Evolutionary conservation across 2,797 vertebrate species (phyloP), one percentile per base, ranked within the genome.

Genomic region (Microtus californicus): DNA sequence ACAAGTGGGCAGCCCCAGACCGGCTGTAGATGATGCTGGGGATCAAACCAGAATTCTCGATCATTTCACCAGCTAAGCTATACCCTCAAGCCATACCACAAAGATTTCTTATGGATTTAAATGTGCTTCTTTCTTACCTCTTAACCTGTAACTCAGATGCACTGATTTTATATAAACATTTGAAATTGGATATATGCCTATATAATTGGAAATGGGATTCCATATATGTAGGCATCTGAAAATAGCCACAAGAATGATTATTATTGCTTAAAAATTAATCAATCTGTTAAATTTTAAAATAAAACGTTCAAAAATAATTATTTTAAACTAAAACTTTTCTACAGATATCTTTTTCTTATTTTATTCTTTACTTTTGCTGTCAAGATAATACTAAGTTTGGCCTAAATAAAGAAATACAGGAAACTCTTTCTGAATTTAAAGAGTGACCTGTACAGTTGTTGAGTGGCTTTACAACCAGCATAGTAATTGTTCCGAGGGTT

Each of bases 321-420:
- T 74, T 67, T 56, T 76, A 89, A 76, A 56, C 40, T 19, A 65
- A 85, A 63, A 31, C 40, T 74, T 88, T 94, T 86, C n/a, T 76
- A 51, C 19, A 17, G 4, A 25, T 40, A 59, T 40, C 25, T 65
- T 78, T 87, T 79, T 59, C 23, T 87, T 81, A 80, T 90, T 96
- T 90, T 85, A 80, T 67, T 89, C 29, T 95, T 88, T 78, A 78
- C 9, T 34, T 5, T 54, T 45, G 89, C 14, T 15, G 37, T 73
- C 29, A 74, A 43, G 4, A 29, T 2, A 65, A 65, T 85, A 65
- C 23, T 51, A 34, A 51, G 3, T 56, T 61, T 93, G 19, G 3
- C 76, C 54, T 85, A 85, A 94, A 94, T 95, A n/a, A 45, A 25
- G 37, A 95, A 85, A 51, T 25, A 88, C 37, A 21, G 1, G 51